Evolutionary conservation across 2,888 invertebrate genomes (phyloP), one percentile per base, ranked within the genome.

Genomic region (Argyresthia goedartella): DNA sequence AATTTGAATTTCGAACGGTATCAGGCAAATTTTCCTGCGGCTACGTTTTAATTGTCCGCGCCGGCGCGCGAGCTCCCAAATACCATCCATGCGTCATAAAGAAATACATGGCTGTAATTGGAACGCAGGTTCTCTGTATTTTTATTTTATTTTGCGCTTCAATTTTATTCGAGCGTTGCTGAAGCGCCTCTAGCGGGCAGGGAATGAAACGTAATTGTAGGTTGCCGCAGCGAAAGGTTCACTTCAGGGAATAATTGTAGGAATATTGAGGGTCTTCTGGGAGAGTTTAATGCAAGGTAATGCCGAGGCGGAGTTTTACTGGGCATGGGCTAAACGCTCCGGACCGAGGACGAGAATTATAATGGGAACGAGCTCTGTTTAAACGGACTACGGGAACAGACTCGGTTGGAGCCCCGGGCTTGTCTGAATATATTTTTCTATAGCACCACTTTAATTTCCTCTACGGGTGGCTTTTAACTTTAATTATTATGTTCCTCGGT

Each of bases 221-320:
- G 76, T 73, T 76, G 67, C n/a, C 73, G 69, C 67, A 63, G 63
- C 66, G 71, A 78, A 81, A 80, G 84, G 79, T 81, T 75, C 75
- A 74, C 84, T 82, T 76, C 70, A 65, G 82, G 81, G 81, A 85
- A 81, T 85, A 85, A 86, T 84, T 84, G 81, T 77, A 64, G 69
- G 75, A 78, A 82, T 75, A 76, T 78, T 72, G 82, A 73, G 60
- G 61, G 69, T 75, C 79, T 81, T 78, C 67, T 65, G 81, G 81
- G 82, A 82, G 74, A 75, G 71, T 80, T 84, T 84, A 84, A 84
- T 84, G 77, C 75, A 74, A 76, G 81, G 81, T 77, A 71, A 76
- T 71, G 73, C 69, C 67, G 73, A 67, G 65, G 62, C 70, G 65
- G 11, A 69, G 65, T 74, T 79, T 76, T 71, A 73, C 75, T 64